phyloP scores from a whole-genome alignment of 2,797 vertebrate species.

The Rhyacichthys aspro region DNA sequence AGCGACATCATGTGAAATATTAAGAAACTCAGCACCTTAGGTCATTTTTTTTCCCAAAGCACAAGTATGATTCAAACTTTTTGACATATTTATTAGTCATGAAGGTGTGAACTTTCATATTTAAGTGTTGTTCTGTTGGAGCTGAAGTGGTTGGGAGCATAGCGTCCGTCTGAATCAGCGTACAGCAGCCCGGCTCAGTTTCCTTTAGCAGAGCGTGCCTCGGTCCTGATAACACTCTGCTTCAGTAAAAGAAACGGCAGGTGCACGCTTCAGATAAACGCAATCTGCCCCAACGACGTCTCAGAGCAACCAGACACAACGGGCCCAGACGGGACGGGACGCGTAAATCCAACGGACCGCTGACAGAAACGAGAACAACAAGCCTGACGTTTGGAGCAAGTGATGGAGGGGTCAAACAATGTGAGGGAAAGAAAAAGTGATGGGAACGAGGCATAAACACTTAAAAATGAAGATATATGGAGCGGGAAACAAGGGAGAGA shows the following conservation, averaged over 20 bases:
- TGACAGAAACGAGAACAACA: not conserved
- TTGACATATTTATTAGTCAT: not conserved
- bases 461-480: constrained; percentile 10
- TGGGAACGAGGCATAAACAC: constrained; percentile 2
- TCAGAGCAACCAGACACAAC: too few relatives aligned
- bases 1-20: too few relatives aligned
- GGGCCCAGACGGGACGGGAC: too few relatives aligned
- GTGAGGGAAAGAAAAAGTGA: not conserved
- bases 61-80: not conserved
- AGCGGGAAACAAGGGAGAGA: not conserved
- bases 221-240: constrained; percentile 1
- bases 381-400: not conserved
- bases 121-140: not conserved
- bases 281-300: too few relatives aligned
- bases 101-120: not conserved
- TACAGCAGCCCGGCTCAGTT: too few relatives aligned
- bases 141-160: not conserved
- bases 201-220: not conserved
- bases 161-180: not conserved
- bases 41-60: not conserved
- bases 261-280: too few relatives aligned
- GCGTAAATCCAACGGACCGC: not conserved
- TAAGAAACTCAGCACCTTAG: too few relatives aligned
- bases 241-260: too few relatives aligned
- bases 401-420: too few relatives aligned